A percentile compares a stretch with the other conserved stretches of the same genome.
Evolutionary conservation across 2,113 vertebrate species (phyloP).

Genomic region (Chascanopsetta lugubris): DNA sequence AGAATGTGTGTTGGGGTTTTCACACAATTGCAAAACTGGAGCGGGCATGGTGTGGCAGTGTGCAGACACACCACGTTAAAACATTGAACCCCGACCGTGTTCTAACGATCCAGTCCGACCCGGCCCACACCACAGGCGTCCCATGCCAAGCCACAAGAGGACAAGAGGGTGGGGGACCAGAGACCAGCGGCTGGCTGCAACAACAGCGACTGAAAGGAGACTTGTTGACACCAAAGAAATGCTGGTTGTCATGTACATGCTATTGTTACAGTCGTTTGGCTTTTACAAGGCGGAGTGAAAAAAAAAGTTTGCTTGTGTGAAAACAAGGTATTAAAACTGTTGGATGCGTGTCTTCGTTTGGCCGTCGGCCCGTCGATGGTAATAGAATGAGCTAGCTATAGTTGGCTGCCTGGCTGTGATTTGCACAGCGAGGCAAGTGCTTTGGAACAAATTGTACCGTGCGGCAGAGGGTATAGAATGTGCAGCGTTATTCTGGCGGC

Average conservation of each 20-base stretch:
- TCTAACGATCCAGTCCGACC: constrained; percentile 44
- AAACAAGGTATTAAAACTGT: constrained; percentile 78
- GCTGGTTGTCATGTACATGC: constrained; percentile 60
- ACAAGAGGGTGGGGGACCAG: constrained; percentile 52
- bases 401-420: constrained; percentile 68
- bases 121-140: constrained; percentile 41
- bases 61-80: constrained; percentile 49
- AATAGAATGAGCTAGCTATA: constrained; percentile 67
- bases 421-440: constrained; percentile 64
- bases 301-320: constrained; percentile 71
- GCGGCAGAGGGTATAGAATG: constrained; percentile 65
- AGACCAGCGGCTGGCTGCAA: constrained; percentile 46
- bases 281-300: constrained; percentile 71
- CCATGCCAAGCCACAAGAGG: constrained; percentile 65
- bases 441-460: constrained; percentile 75
- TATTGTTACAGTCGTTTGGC: constrained; percentile 75
- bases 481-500: constrained; percentile 62
- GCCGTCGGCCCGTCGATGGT: constrained; percentile 66
- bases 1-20: constrained; percentile 28
- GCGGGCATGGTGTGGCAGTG: constrained; percentile 8
- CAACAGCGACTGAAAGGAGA: constrained; percentile 57
- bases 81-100: constrained; percentile 42
- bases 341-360: constrained; percentile 70
- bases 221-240: constrained; percentile 59
- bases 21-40: constrained; percentile 23